Evolutionary conservation across 2,113 vertebrate genomes (phyloP).

Genomic region (Egretta garzetta): DNA sequence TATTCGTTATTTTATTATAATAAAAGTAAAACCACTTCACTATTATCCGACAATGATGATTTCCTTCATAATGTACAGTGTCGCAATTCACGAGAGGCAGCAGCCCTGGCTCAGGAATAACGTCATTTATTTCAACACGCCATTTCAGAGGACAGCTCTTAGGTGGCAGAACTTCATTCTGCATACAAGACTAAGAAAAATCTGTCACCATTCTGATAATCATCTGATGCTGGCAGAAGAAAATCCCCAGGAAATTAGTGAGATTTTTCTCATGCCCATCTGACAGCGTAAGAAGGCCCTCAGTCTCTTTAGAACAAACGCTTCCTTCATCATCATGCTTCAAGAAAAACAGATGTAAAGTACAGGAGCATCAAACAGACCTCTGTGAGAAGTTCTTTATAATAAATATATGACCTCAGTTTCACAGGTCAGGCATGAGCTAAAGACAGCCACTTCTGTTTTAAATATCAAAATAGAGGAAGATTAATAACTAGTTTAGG

Average conservation of each 20-base stretch:
- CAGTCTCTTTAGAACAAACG: not conserved
- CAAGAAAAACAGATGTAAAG: not conserved
- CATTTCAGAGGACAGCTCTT: not conserved
- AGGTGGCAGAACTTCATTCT: not conserved
- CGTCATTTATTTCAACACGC: not conserved
- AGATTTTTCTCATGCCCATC: not conserved
- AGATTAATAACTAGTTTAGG: not conserved
- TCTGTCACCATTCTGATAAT: not conserved
- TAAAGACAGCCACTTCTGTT: not conserved
- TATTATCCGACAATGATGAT: not conserved
- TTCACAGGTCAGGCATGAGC: not conserved
- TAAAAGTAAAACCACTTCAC: not conserved
- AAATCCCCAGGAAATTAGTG: not conserved
- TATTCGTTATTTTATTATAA: not conserved
- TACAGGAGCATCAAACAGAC: not conserved
- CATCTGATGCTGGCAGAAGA: not conserved
- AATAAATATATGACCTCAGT: not conserved
- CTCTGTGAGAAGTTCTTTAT: not conserved
- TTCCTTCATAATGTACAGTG: not conserved
- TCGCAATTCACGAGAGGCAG: not conserved
- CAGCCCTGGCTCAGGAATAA: not conserved
- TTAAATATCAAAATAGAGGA: not conserved
- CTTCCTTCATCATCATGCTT: not conserved
- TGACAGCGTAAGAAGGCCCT: not conserved
- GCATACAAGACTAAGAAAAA: not conserved